phyloP scores from a whole-genome alignment of 2,797 vertebrate species.

The Melanotaenia maccullochi region DNA sequence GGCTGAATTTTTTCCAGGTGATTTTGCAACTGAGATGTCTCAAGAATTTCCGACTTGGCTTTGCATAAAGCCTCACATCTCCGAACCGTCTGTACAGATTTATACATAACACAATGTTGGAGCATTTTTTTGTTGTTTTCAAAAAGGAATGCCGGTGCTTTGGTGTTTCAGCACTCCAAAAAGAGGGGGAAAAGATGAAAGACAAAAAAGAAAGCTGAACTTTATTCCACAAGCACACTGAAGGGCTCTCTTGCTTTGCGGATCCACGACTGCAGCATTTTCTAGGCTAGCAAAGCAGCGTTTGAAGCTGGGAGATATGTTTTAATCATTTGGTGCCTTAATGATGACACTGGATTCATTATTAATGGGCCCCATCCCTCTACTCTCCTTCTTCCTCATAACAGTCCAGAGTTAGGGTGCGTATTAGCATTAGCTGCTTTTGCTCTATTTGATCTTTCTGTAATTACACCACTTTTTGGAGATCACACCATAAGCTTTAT shows the following conservation, averaged over 20 bases:
- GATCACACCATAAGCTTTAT: conserved; percentile 77
- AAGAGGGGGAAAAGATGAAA: conserved; percentile 54
- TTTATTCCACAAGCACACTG: conserved; percentile 72
- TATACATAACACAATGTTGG: conserved; percentile 32
- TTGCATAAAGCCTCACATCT: conserved; percentile 19
- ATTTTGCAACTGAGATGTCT: conserved; percentile 7
- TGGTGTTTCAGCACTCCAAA: conserved; percentile 54
- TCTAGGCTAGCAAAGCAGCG: conserved; percentile 67
- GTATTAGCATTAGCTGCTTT: conserved; percentile 84
- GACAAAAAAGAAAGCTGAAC: conserved; percentile 57
- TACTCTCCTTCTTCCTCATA: conserved; percentile 68
- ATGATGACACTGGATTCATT: conserved; percentile 93
- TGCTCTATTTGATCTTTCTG: conserved; percentile 86
- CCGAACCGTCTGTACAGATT: conserved; percentile 12
- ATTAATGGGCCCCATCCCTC: conserved; percentile 86
- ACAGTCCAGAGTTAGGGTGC: conserved; percentile 55
- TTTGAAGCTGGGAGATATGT: conserved; percentile 90
- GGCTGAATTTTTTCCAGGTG: conserved; percentile 12
- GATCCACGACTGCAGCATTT: conserved; percentile 71
- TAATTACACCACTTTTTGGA: conserved; percentile 84
- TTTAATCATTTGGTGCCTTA: conserved; percentile 90
- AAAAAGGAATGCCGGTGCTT: conserved; percentile 42
- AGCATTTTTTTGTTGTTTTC: conserved; percentile 27
- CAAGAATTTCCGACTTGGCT: conserved; percentile 6
- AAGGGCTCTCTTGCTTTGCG: conserved; percentile 62